Percentiles rank a stretch among this genome's conserved stretches.
These are phyloP conservation scores for Chlamydotis undulata DNA, from an alignment of 2,113 vertebrate species.

Conservation along the genomic window DNA sequence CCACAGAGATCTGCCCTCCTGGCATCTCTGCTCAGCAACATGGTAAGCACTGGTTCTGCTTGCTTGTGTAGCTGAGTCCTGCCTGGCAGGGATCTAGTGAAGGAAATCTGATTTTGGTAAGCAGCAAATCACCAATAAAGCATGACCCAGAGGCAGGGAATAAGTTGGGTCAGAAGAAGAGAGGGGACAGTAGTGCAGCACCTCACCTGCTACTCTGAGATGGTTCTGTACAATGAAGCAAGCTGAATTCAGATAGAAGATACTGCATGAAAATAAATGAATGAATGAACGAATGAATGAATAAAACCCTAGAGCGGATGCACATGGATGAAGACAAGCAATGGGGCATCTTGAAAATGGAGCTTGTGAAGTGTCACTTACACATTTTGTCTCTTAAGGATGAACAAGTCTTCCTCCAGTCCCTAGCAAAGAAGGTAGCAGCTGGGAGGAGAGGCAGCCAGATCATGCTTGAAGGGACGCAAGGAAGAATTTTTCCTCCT, in stretches of 20 bases:
- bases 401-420: neutral
- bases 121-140: neutral
- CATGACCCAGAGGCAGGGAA: neutral
- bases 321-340: neutral
- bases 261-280: neutral
- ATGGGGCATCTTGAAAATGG: neutral
- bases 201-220: neutral
- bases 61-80: neutral
- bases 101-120: neutral
- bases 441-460: neutral
- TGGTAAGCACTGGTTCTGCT: neutral
- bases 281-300: neutral
- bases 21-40: neutral
- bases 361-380: neutral
- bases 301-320: neutral
- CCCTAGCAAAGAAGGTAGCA: neutral
- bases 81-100: neutral
- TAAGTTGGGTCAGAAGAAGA: neutral
- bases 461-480: neutral
- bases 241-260: neutral
- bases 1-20: neutral
- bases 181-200: neutral
- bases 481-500: neutral
- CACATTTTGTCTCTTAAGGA: neutral
- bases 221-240: neutral